Evolutionary conservation across 2,797 vertebrate genomes (phyloP).

Genomic region (Pelobates cultripes): DNA sequence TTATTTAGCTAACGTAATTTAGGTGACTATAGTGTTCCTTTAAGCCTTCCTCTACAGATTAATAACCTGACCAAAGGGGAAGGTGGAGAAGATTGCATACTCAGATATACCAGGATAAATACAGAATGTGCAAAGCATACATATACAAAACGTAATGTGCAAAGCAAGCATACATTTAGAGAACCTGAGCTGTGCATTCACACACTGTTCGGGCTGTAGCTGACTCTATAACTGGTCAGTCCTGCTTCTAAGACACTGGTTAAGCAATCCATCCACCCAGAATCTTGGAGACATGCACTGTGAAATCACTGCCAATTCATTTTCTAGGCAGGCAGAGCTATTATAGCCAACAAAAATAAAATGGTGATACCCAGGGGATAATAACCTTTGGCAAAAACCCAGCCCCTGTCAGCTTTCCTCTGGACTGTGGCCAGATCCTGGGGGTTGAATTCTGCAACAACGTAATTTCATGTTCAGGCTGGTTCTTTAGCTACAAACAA

Average conservation of each 20-base stretch:
- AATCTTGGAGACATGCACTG: conserved; percentile 14
- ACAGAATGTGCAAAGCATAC: no score
- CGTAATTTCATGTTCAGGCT: conserved; percentile 41
- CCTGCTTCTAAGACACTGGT: conserved; percentile 8
- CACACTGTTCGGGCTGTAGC: neutral
- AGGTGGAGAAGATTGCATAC: no score
- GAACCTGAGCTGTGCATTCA: neutral
- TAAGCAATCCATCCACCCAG: conserved; percentile 15
- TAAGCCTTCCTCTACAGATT: no score
- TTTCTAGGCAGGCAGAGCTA: conserved; percentile 37
- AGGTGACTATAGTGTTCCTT: no score
- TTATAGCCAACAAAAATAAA: conserved; percentile 26
- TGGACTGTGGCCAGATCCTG: conserved; percentile 40
- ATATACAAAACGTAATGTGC: neutral
- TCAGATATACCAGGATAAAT: no score
- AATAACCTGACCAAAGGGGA: no score
- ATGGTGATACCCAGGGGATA: conserved; percentile 36
- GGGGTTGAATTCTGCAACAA: conserved; percentile 43
- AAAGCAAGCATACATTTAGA: neutral
- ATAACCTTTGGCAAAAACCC: conserved; percentile 45
- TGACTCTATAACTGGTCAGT: neutral
- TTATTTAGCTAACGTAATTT: no score
- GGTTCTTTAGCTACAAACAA: conserved; percentile 37
- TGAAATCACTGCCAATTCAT: conserved; percentile 33
- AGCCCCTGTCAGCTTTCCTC: conserved; percentile 31